These are phyloP conservation scores for Steinernema khuongi DNA, from an alignment of 1,140 invertebrate genomes.

Conservation along the genomic window DNA sequence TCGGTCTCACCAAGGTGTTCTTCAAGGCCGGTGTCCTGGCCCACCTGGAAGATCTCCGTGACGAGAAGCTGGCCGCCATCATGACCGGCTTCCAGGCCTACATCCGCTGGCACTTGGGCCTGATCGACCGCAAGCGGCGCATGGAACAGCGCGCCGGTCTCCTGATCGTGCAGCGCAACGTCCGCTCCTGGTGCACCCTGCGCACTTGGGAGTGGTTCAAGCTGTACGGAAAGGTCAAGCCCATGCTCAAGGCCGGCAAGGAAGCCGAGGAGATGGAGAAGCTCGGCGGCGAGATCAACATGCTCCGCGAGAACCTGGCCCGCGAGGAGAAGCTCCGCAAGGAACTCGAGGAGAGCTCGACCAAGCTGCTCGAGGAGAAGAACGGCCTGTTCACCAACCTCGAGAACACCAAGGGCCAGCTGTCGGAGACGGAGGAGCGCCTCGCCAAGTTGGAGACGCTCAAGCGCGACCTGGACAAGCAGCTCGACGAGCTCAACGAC, in stretches of 20 bases:
- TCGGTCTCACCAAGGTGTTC: slow-evolving; percentile 63
- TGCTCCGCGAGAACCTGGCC: slow-evolving; percentile 88
- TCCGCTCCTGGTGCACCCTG: slow-evolving; percentile 93
- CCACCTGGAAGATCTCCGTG: slow-evolving; percentile 99
- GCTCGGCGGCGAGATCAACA: slow-evolving; percentile 84
- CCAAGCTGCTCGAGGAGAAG: slow-evolving; percentile 82
- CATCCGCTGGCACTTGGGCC: slow-evolving; percentile 53
- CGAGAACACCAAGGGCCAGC: slow-evolving; percentile 80
- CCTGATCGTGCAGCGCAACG: slow-evolving; percentile 95
- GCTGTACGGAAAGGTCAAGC: slow-evolving; percentile 56
- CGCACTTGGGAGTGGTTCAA: slow-evolving; percentile 95
- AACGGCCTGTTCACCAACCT: slow-evolving; percentile 77
- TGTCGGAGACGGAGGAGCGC: slow-evolving; percentile 85
- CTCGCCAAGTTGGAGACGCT: slow-evolving; percentile 84
- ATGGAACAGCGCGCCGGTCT: slow-evolving; percentile 62
- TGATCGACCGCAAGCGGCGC: slow-evolving; percentile 45
- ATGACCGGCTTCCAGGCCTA: slow-evolving; percentile 86
- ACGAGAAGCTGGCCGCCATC: slow-evolving; percentile 94
- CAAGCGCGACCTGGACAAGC: slow-evolving; percentile 79
- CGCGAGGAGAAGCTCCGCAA: slow-evolving; percentile 95
- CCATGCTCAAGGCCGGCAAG: slow-evolving; percentile 77
- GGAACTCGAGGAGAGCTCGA: slow-evolving; percentile 94
- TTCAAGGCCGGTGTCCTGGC: slow-evolving; percentile 94
- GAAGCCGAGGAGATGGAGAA: slow-evolving; percentile 97
- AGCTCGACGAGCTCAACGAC: slow-evolving; percentile 53